phyloP scores from a whole-genome alignment of 1,140 invertebrate genomes.

The Scaptomyza hsui region DNA sequence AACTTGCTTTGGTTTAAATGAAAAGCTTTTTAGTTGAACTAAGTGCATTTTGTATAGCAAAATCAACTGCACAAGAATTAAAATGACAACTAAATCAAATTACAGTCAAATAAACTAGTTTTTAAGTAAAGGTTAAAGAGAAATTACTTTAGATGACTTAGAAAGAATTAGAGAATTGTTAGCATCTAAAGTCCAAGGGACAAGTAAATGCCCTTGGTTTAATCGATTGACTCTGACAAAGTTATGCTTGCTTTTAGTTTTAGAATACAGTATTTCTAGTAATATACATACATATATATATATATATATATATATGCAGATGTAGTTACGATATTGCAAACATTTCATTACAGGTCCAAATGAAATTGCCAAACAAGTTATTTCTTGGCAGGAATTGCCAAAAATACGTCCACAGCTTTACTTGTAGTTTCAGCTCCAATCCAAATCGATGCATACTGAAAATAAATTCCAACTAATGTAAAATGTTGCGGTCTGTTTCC shows the following conservation, averaged over 20 bases:
- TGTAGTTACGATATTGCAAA: background rate
- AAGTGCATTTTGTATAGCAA: too few relatives aligned
- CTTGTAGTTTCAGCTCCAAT: constrained; percentile 8
- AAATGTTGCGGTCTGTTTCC: constrained; percentile 79
- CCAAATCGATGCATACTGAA: constrained; percentile 26
- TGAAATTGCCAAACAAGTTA: constrained; percentile 19
- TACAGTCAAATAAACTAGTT: too few relatives aligned
- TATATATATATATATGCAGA: background rate
- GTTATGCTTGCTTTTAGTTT: background rate
- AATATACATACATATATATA: background rate
- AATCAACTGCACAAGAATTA: too few relatives aligned
- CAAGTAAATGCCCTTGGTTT: background rate
- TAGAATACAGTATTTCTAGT: too few relatives aligned
- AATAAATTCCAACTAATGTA: constrained; percentile 62
- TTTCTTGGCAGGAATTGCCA: constrained; percentile 29
- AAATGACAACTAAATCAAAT: background rate
- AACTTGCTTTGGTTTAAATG: background rate
- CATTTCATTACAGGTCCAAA: constrained; percentile 3
- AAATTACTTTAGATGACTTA: too few relatives aligned
- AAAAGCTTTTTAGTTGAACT: background rate
- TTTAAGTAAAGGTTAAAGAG: too few relatives aligned
- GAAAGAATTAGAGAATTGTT: too few relatives aligned
- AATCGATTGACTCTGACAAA: too few relatives aligned
- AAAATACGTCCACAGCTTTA: constrained; percentile 12
- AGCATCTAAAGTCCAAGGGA: too few relatives aligned